Evolutionary conservation across 2,888 invertebrate genomes (phyloP).

Genomic region (Apamea monoglypha): DNA sequence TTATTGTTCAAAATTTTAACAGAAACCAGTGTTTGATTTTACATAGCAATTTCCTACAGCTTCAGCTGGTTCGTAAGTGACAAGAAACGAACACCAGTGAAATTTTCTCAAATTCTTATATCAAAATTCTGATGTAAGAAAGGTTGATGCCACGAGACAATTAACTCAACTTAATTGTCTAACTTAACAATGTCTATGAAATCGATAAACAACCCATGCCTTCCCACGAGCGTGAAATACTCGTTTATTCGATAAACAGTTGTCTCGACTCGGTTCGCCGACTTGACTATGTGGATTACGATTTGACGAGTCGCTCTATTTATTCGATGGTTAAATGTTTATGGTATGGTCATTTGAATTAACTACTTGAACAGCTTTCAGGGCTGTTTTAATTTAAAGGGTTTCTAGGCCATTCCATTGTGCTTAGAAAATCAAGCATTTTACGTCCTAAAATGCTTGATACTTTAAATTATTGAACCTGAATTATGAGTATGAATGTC

Average conservation of each 20-base stretch:
- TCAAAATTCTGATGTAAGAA: conserved; percentile 18
- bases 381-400: conserved; percentile 7
- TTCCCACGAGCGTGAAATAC: conserved; percentile 74
- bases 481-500: too few relatives aligned
- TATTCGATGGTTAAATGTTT: conserved; percentile 24
- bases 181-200: conserved; percentile 63
- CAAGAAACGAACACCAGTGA: neutral
- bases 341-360: conserved; percentile 22
- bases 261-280: conserved; percentile 32
- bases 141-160: conserved; percentile 41
- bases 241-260: conserved; percentile 61
- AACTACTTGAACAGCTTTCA: conserved; percentile 24
- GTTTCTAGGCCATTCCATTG: neutral
- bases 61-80: neutral
- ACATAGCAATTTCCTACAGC: too few relatives aligned
- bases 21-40: too few relatives aligned
- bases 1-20: too few relatives aligned
- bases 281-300: conserved; percentile 22
- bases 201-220: conserved; percentile 62
- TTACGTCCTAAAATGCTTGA: too few relatives aligned
- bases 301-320: conserved; percentile 56
- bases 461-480: too few relatives aligned
- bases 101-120: neutral
- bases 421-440: neutral
- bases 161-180: conserved; percentile 62